These are phyloP conservation scores for Eucidaris tribuloides DNA, from an alignment of 35 echinoderm and acorn worm genomes.

Conservation along the genomic window DNA sequence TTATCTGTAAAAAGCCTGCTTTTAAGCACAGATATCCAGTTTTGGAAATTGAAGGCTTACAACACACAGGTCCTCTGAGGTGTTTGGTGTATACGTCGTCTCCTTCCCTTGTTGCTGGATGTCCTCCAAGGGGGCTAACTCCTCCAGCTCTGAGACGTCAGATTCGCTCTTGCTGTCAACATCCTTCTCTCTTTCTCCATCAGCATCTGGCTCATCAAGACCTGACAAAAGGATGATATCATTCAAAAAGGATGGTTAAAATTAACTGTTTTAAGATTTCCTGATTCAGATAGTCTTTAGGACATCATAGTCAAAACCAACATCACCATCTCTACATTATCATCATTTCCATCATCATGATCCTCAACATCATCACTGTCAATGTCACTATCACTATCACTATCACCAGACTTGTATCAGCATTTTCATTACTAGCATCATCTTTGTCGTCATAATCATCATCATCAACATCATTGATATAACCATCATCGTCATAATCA, in stretches of 20 bases:
- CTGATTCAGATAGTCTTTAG: too few relatives aligned
- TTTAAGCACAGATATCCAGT: too few relatives aligned
- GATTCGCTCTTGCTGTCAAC: constrained; percentile 91
- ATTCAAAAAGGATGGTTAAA: neutral
- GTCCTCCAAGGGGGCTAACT: constrained; percentile 22
- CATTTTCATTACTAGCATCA: neutral
- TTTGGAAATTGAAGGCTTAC: constrained; percentile 64
- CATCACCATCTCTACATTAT: too few relatives aligned
- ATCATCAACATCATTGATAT: neutral
- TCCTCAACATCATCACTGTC: too few relatives aligned
- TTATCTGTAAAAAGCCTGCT: too few relatives aligned
- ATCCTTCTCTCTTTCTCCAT: constrained; percentile 86
- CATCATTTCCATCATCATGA: too few relatives aligned
- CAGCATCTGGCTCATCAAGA: constrained; percentile 83
- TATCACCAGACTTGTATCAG: neutral
- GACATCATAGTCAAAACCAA: too few relatives aligned
- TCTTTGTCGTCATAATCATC: neutral
- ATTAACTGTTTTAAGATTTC: too few relatives aligned
- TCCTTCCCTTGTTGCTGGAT: constrained; percentile 9
- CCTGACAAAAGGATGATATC: constrained; percentile 41
- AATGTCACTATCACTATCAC: too few relatives aligned
- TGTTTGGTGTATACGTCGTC: constrained; percentile 42
- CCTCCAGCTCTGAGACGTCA: constrained; percentile 82
- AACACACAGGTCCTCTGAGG: constrained; percentile 77
- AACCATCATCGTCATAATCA: neutral